Evolutionary conservation across 2,797 vertebrate species (phyloP).

Genomic region (Poeciliopsis paucimaculata): DNA sequence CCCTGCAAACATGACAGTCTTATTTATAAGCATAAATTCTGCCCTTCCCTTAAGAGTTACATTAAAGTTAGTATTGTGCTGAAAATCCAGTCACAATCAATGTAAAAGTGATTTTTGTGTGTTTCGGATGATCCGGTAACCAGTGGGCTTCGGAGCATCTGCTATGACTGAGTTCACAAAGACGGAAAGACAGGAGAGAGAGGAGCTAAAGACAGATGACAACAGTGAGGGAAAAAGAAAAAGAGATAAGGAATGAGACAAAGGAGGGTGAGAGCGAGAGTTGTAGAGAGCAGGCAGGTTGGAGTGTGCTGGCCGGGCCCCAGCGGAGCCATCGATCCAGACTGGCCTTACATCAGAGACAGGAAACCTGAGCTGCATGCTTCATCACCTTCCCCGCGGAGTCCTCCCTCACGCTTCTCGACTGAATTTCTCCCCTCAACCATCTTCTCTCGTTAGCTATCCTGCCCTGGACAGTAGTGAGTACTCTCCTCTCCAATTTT

Average conservation of each 20-base stretch:
- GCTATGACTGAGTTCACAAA: slow-evolving; percentile 30
- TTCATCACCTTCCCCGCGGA: slow-evolving; percentile 80
- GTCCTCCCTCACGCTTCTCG: slow-evolving; percentile 62
- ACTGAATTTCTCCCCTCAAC: slow-evolving; percentile 49
- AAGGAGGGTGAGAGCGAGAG: slow-evolving; percentile 60
- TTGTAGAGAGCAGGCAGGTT: slow-evolving; percentile 64
- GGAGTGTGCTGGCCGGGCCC: slow-evolving; percentile 74
- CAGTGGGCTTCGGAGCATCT: background rate
- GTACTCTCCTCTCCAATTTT: slow-evolving; percentile 17
- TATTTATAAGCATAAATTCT: background rate
- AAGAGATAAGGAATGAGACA: slow-evolving; percentile 60
- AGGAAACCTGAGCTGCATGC: slow-evolving; percentile 81
- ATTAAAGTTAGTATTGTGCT: background rate
- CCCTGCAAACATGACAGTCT: background rate
- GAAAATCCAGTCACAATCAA: background rate
- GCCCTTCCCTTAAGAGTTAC: too few species aligned
- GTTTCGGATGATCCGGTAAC: slow-evolving; percentile 10
- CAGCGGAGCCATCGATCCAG: slow-evolving; percentile 81
- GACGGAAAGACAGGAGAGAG: slow-evolving; percentile 23
- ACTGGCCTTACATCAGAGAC: slow-evolving; percentile 81
- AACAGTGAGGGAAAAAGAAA: slow-evolving; percentile 52
- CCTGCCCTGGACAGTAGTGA: slow-evolving; percentile 15
- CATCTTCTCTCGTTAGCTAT: slow-evolving; percentile 42
- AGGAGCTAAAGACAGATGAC: slow-evolving; percentile 52
- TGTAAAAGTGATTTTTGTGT: background rate